Conservation (phyloP, 37 sponge, comb jelly and placozoan species). For the Diacarnus erythraeanus region DNA sequence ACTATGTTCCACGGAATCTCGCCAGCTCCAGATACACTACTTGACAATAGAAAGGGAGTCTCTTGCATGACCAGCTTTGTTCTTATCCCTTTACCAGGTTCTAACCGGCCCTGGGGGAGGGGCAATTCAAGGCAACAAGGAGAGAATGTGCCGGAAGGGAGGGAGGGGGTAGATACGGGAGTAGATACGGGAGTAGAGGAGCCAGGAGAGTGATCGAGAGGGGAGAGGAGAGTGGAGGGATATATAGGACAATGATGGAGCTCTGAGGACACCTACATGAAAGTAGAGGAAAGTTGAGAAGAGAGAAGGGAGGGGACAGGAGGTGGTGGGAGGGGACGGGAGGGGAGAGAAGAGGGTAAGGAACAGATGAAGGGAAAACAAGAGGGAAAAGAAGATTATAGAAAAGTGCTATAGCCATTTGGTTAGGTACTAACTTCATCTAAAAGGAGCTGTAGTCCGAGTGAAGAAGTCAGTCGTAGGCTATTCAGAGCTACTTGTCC, state of each 20-base stretch:
- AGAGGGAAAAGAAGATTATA: too few species aligned
- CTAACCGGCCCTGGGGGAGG: too few species aligned
- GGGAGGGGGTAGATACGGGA: too few species aligned
- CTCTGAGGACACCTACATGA: background rate
- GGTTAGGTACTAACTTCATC: slow-evolving; percentile 3
- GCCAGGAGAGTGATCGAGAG: background rate
- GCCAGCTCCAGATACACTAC: background rate
- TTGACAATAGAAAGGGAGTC: background rate
- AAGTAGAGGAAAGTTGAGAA: too few species aligned
- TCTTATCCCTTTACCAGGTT: slow-evolving; percentile 45
- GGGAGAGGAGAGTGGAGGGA: slow-evolving; percentile 37
- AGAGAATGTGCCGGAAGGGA: too few species aligned
- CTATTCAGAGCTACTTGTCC: slow-evolving; percentile 47
- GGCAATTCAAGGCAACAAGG: too few species aligned
- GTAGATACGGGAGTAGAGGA: too few species aligned
- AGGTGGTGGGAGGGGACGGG: too few species aligned
- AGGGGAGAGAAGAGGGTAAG: too few species aligned
- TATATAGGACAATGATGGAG: too few species aligned
- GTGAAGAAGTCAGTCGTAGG: slow-evolving; percentile 48
- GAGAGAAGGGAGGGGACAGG: too few species aligned
- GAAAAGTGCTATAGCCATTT: background rate
- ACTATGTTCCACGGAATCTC: slow-evolving; percentile 43
- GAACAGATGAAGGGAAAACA: too few species aligned
- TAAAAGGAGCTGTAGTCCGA: slow-evolving; percentile 17
- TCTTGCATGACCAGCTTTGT: slow-evolving; percentile 14